Base-by-base conservation (phyloP, 1,140 invertebrate species). In the Dryas iulia region DNA sequence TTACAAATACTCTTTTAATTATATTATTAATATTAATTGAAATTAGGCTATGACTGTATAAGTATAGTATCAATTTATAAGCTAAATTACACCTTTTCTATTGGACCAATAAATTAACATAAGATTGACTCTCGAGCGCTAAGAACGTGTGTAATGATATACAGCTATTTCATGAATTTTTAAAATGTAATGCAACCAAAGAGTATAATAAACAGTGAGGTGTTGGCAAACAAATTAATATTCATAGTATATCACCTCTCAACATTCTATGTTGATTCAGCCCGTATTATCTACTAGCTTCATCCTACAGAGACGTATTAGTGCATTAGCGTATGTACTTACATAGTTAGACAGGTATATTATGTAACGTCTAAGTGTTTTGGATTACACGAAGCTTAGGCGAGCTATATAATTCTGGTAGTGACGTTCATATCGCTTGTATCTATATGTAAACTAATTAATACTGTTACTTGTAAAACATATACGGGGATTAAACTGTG, bases 251-350 rank as follows among this genome's bases (percentile, higher is more conserved):
- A 56, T 53, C 52, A 53, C 1, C 24, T 56, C 23, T 26, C 24
- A 25, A 56, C 24, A 56, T 56, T 74, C 64, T 58, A 66, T 84
- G 81, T 84, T 86, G 74, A 79, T 81, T 83, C 81, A 84, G 77
- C 66, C 71, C 69, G 69, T 73, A 80, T 84, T 82, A 81, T 83
- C 71, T 12, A 59, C 31, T 71, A 71, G 71, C 71, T 54, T 8
- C 47, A 47, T 54, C 24, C 47, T 31, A 31, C 11, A 39, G 35
- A 12, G 18, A 25, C 47, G n/a, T 62, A 61, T 53, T 62, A 31
- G 39, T 30, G 25, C 47, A 62, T 53, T 62, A 62, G 7, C 24
- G 59, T 72, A 73, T 21, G 69, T 72, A 62, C 70, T 72, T 78
- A 74, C 56, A 47, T 10, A 28, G n/a, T 67, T 78, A 71, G 74